A percentile compares a stretch with the other conserved stretches of the same genome.
Conservation (phyloP, 1,140 invertebrate species). For the Hyles euphorbiae region DNA sequence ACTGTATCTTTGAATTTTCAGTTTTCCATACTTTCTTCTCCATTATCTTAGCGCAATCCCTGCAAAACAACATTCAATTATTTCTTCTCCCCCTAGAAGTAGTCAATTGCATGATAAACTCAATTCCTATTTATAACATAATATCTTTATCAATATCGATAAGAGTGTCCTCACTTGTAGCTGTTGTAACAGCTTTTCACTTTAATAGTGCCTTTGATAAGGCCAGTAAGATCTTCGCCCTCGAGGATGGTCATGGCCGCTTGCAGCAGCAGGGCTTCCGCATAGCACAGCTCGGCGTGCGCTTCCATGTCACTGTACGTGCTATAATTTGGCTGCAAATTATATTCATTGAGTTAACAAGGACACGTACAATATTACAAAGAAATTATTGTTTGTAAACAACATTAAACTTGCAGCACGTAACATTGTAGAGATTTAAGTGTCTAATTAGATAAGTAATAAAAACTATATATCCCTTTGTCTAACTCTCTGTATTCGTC, state of each 20-base stretch:
- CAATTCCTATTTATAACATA: not conserved
- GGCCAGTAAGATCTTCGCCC: constrained; percentile 95
- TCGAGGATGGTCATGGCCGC: constrained; percentile 95
- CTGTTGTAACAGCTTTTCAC: constrained; percentile 93
- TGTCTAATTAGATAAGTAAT: no score
- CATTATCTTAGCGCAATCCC: constrained; percentile 91
- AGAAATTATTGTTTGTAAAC: no score
- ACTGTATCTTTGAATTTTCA: constrained; percentile 84
- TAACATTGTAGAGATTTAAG: no score
- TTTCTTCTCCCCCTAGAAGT: no score
- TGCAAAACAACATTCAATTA: constrained; percentile 49
- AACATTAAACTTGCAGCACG: no score
- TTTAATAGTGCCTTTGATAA: constrained; percentile 95
- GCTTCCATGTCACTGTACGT: constrained; percentile 88
- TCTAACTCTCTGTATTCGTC: no score
- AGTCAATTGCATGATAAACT: no score
- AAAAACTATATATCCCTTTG: no score
- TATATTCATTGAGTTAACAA: no score
- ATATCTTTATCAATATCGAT: not conserved
- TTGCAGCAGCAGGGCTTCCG: constrained; percentile 91
- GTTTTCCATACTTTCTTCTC: constrained; percentile 85
- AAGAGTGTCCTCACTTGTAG: constrained; percentile 85
- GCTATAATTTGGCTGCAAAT: constrained; percentile 81
- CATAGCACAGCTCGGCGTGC: constrained; percentile 96
- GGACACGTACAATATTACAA: no score